Evolutionary conservation across 2,113 vertebrate genomes (phyloP), one percentile per base, ranked within the genome.

Genomic region (Trochalopteron elliotii): DNA sequence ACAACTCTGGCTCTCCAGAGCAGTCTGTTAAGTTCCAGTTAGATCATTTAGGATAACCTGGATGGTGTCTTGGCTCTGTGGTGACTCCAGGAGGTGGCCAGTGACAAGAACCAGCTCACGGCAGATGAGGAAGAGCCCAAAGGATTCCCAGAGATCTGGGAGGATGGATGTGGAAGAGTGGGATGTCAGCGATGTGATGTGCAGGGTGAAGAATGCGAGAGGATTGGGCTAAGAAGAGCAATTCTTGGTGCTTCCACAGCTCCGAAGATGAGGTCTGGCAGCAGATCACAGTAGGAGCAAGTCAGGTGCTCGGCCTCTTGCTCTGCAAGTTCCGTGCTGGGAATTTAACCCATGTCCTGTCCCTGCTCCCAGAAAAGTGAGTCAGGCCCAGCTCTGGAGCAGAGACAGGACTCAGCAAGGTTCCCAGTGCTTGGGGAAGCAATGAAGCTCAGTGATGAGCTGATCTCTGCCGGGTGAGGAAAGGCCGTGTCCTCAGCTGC

Each of bases 381-480:
- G 27, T 30, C n/a, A 21, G 40, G 37, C 55, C 33, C 23, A 3
- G 30, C 45, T 42, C 52, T 11, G 57, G 67, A 60, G 77, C 55
- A 50, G 67, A 24, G 27, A 10, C 3, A 1, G 77, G 72, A 24
- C 35, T 13, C 0, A 2, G 30, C 1, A 2, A 24, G 25, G 40
- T 55, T 75, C 23, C 27, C 23, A 28, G 2, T 39, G 55, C 35
- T 17, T n/a, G 27, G 35, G 35, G 64, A 59, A 37, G 24, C 15
- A 4, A 9, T 21, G 5, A 2, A 2, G 11, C 8, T n/a, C 1
- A 31, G 28, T 52, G 78, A 25, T 13, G 64, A 56, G 33, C 78
- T 6, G 47, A 4, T 47, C 50, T 75, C 37, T 4, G 13, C 11
- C 3, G 2, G 0, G 11, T 4, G 3, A 49, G 39, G 25, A 52